These are phyloP conservation scores for Auanema freiburgensis DNA, from an alignment of 2,888 invertebrate species.

Conservation along the genomic window DNA sequence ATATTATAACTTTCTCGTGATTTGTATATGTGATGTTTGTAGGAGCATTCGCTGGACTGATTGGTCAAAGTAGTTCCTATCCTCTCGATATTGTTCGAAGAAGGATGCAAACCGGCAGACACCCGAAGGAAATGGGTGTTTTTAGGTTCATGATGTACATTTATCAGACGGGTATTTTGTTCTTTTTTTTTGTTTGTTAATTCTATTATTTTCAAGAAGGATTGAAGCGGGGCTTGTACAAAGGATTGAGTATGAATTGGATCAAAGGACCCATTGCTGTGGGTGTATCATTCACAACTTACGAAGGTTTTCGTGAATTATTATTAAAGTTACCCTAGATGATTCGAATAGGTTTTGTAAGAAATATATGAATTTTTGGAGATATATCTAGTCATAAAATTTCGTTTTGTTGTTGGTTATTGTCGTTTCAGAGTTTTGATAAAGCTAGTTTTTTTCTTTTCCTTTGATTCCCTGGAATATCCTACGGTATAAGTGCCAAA, in stretches of 20 bases:
- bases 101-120: slow-evolving; percentile 63
- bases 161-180: slow-evolving; percentile 31
- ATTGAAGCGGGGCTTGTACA: slow-evolving; percentile 84
- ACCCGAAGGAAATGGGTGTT: slow-evolving; percentile 75
- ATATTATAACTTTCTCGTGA: background rate
- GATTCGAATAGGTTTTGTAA: too few relatives aligned
- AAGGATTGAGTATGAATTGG: slow-evolving; percentile 99
- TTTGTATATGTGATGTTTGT: slow-evolving; percentile 9
- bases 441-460: too few relatives aligned
- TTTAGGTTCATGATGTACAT: slow-evolving; percentile 28
- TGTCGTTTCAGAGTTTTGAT: too few relatives aligned
- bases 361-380: too few relatives aligned
- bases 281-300: slow-evolving; percentile 93
- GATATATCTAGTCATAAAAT: too few relatives aligned
- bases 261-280: slow-evolving; percentile 75
- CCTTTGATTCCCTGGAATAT: too few relatives aligned
- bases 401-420: too few relatives aligned
- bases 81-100: slow-evolving; percentile 89
- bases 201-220: slow-evolving; percentile 73
- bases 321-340: background rate
- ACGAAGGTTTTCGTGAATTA: slow-evolving; percentile 71
- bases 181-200: too few relatives aligned
- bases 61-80: slow-evolving; percentile 93
- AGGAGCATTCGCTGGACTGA: slow-evolving; percentile 76
- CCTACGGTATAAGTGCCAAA: too few relatives aligned